These are phyloP conservation scores for Percina caprodes DNA, from an alignment of 2,113 vertebrate genomes.

Conservation along the genomic window DNA sequence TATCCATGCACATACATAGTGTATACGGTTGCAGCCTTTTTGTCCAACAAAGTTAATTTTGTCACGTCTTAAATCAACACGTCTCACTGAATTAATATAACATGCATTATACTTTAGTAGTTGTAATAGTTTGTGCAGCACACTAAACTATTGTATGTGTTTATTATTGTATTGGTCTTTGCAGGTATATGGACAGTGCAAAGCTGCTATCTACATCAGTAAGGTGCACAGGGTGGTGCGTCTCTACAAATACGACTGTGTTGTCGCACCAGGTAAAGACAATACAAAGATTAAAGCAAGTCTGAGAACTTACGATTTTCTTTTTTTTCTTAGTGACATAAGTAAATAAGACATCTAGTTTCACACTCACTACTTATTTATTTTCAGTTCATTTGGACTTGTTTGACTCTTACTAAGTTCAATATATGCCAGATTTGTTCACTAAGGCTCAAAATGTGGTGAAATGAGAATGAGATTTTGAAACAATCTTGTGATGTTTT, in stretches of 20 bases:
- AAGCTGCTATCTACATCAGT: slow-evolving; percentile 77
- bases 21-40: not conserved
- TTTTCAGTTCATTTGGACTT: not conserved
- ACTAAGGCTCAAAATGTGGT: not conserved
- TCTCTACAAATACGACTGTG: slow-evolving; percentile 81
- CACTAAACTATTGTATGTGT: not conserved
- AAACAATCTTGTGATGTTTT: not conserved
- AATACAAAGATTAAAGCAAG: not conserved
- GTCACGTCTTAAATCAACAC: not conserved
- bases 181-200: slow-evolving; percentile 84
- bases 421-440: not conserved
- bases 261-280: slow-evolving; percentile 78
- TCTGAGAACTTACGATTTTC: not conserved
- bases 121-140: not conserved
- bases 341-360: not conserved
- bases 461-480: not conserved
- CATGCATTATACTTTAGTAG: no score
- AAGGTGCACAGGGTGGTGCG: slow-evolving; percentile 74
- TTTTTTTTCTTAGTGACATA: not conserved
- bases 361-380: not conserved
- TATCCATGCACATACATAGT: not conserved
- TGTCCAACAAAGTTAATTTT: not conserved
- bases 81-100: not conserved
- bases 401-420: not conserved
- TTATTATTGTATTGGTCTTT: slow-evolving; percentile 15